Conservation (phyloP, 2,888 invertebrate genomes). For the Calephelis perditalis region DNA sequence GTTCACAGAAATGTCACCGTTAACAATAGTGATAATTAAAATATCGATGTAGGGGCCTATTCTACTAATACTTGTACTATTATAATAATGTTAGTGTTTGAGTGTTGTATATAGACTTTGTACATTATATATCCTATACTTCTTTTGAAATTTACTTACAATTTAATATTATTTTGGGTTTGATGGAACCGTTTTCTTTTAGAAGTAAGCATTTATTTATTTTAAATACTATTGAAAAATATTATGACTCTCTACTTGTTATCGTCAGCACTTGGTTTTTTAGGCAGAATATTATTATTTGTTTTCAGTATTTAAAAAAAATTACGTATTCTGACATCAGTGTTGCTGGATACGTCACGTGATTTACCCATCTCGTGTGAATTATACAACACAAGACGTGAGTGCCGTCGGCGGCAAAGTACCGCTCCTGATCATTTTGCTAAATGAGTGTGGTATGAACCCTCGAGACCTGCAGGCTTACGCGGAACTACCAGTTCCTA, state of each 20-base stretch:
- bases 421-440: conserved; percentile 69
- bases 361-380: conserved; percentile 50
- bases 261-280: too few relatives aligned
- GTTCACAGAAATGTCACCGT: conserved; percentile 36
- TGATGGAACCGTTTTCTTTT: too few relatives aligned
- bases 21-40: conserved; percentile 11
- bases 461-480: conserved; percentile 36
- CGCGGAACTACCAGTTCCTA: conserved; percentile 27
- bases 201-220: too few relatives aligned
- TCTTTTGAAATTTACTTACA: too few relatives aligned
- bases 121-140: too few relatives aligned
- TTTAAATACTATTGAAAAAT: too few relatives aligned
- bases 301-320: not conserved
- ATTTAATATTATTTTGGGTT: too few relatives aligned
- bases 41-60: not conserved
- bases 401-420: conserved; percentile 55
- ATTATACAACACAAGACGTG: conserved; percentile 46
- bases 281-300: too few relatives aligned
- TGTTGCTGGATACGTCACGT: conserved; percentile 1
- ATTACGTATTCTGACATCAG: not conserved
- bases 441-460: conserved; percentile 45
- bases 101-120: too few relatives aligned
- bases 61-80: too few relatives aligned
- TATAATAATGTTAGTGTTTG: too few relatives aligned
- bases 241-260: too few relatives aligned